phyloP scores from a whole-genome alignment of 2,797 vertebrate species.

The Helarctos malayanus region DNA sequence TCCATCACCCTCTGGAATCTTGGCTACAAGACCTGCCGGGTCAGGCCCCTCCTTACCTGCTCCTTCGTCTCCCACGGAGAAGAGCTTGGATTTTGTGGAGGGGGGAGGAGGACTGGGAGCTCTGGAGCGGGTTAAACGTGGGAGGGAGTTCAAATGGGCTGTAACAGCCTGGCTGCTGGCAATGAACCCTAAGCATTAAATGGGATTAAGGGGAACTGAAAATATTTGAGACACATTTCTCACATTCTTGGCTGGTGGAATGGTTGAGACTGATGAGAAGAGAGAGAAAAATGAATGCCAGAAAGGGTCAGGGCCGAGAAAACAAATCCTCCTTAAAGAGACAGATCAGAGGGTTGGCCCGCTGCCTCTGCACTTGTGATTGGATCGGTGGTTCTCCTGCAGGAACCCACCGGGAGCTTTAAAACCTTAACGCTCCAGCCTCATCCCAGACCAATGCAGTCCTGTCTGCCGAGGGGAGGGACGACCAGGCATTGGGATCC shows the following conservation, averaged over 20 bases:
- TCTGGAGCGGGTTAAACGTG: not conserved
- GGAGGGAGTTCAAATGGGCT: not conserved
- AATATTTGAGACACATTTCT: constrained; percentile 19
- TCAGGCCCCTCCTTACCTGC: not conserved
- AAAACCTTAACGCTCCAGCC: not conserved
- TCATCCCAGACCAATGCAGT: fast-evolving
- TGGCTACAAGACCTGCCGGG: not conserved
- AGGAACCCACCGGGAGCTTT: not conserved
- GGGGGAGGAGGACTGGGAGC: not conserved
- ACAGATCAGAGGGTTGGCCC: not conserved
- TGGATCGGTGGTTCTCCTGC: not conserved
- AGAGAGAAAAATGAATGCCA: not conserved
- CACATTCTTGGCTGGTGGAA: constrained; percentile 55
- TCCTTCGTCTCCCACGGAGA: not conserved
- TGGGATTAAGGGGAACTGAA: constrained; percentile 26
- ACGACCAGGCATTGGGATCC: not conserved
- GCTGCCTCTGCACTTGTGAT: not conserved
- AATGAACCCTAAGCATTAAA: not conserved
- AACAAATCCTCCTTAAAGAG: constrained; percentile 39
- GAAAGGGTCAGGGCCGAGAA: not conserved
- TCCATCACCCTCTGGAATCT: not conserved
- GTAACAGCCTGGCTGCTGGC: not conserved
- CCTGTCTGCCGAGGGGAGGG: not conserved
- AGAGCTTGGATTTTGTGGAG: not conserved
- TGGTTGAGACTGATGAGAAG: not conserved